A percentile compares a stretch with the other conserved stretches of the same genome.
phyloP scores from a whole-genome alignment of 2,113 vertebrate species.

The Pontoporia blainvillei region DNA sequence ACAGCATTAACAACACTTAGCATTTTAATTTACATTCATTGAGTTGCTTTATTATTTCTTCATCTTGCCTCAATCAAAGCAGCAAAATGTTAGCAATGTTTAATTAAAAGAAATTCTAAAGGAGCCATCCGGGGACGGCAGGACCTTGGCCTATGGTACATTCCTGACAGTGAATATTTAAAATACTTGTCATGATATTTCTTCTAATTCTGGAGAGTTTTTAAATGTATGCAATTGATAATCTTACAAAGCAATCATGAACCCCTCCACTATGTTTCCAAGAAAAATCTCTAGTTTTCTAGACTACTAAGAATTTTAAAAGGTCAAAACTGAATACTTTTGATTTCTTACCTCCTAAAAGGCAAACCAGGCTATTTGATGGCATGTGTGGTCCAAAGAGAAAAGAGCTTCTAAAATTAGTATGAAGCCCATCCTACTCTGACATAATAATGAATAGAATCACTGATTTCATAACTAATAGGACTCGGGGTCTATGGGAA shows the following conservation, averaged over 20 bases:
- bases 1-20: background rate
- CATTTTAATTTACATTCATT: slow-evolving; percentile 8
- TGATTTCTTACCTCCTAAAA: slow-evolving; percentile 3
- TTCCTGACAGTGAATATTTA: slow-evolving; percentile 10
- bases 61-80: slow-evolving; percentile 25
- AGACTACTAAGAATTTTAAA: background rate
- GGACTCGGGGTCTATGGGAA: background rate
- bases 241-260: background rate
- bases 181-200: background rate
- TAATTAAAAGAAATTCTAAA: slow-evolving; percentile 15
- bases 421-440: background rate
- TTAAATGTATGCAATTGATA: background rate
- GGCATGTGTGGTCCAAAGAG: background rate
- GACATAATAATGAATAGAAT: slow-evolving; percentile 35
- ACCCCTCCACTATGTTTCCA: background rate
- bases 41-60: background rate
- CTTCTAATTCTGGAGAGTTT: background rate
- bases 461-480: background rate
- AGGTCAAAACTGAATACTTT: background rate
- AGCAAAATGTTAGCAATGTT: slow-evolving; percentile 26
- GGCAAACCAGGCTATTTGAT: background rate
- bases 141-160: background rate
- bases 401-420: slow-evolving; percentile 42
- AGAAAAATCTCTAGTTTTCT: slow-evolving; percentile 20
- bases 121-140: background rate